Conservation (phyloP, 2,797 vertebrate species). For the Rhinatrema bivittatum region DNA sequence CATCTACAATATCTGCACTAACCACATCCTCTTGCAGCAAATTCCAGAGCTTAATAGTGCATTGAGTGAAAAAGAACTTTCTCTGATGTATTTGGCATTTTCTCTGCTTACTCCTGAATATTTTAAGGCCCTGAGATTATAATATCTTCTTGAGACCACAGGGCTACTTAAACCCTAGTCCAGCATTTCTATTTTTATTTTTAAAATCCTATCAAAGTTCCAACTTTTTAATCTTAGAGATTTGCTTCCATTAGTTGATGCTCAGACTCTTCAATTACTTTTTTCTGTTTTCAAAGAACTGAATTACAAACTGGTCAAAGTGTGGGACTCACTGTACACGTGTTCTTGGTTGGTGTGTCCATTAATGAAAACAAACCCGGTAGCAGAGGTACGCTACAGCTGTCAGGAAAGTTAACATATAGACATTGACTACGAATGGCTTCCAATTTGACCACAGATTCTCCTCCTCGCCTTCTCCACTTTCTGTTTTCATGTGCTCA, state of each 20-base stretch:
- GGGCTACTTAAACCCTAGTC: constrained; percentile 61
- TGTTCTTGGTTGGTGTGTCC: neutral
- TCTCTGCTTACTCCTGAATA: constrained; percentile 72
- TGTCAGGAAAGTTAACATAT: constrained; percentile 78
- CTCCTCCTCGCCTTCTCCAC: constrained; percentile 33
- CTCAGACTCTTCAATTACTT: constrained; percentile 26
- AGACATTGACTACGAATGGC: constrained; percentile 76
- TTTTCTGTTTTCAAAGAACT: constrained; percentile 17
- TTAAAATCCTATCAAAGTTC: constrained; percentile 54
- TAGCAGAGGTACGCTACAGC: constrained; percentile 87
- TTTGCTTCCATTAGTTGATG: constrained; percentile 32
- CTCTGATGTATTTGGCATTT: constrained; percentile 71
- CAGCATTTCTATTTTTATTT: constrained; percentile 43
- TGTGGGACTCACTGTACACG: constrained; percentile 7
- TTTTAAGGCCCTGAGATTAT: constrained; percentile 74
- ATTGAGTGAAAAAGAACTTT: too few species aligned
- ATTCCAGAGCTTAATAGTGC: too few species aligned
- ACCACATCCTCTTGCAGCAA: too few species aligned
- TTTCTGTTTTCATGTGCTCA: constrained; percentile 23
- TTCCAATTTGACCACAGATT: constrained; percentile 63
- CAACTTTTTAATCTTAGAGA: constrained; percentile 38
- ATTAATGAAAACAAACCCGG: constrained; percentile 87
- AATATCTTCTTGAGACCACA: constrained; percentile 60
- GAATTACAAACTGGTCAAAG: constrained; percentile 5
- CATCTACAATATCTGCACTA: too few species aligned